Evolutionary conservation across 2,797 vertebrate genomes (phyloP).

Genomic region (Danio aesculapii): DNA sequence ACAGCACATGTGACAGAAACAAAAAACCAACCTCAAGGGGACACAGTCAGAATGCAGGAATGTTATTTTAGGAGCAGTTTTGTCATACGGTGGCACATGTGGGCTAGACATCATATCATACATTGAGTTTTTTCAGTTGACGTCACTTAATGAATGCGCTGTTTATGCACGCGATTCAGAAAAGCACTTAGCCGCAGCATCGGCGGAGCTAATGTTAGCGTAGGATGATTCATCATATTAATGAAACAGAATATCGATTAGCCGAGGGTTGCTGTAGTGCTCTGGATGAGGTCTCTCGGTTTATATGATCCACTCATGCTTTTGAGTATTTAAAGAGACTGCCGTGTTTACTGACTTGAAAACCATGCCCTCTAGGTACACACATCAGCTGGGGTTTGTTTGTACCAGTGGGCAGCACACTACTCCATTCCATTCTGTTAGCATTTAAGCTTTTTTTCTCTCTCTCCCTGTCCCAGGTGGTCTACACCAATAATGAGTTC

Average conservation of each 20-base stretch:
- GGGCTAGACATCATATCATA: slow-evolving; percentile 19
- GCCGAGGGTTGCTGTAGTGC: slow-evolving; percentile 34
- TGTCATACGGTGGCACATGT: slow-evolving; percentile 10
- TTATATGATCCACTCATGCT: slow-evolving; percentile 53
- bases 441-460: slow-evolving; percentile 26
- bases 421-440: slow-evolving; percentile 50
- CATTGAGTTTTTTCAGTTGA: slow-evolving; percentile 25
- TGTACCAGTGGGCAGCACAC: slow-evolving; percentile 43
- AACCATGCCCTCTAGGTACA: slow-evolving; percentile 41
- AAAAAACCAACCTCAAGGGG: slow-evolving; percentile 12
- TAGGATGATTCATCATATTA: slow-evolving; percentile 52
- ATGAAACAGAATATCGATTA: slow-evolving; percentile 53
- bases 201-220: slow-evolving; percentile 42
- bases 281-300: slow-evolving; percentile 40
- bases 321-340: slow-evolving; percentile 54
- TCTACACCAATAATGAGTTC: slow-evolving; percentile 98
- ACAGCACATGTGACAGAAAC: slow-evolving; percentile 26
- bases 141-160: slow-evolving; percentile 24
- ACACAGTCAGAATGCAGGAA: slow-evolving; percentile 3
- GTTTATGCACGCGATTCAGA: slow-evolving; percentile 30
- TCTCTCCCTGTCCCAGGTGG: slow-evolving; percentile 78
- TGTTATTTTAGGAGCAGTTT: slow-evolving; percentile 7
- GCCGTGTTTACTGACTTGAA: slow-evolving; percentile 57
- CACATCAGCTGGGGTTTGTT: slow-evolving; percentile 53
- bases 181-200: slow-evolving; percentile 38